Percentiles rank a stretch among this genome's conserved stretches.
Evolutionary conservation across 2,797 vertebrate genomes (phyloP).

Genomic region (Okamejei kenojei): DNA sequence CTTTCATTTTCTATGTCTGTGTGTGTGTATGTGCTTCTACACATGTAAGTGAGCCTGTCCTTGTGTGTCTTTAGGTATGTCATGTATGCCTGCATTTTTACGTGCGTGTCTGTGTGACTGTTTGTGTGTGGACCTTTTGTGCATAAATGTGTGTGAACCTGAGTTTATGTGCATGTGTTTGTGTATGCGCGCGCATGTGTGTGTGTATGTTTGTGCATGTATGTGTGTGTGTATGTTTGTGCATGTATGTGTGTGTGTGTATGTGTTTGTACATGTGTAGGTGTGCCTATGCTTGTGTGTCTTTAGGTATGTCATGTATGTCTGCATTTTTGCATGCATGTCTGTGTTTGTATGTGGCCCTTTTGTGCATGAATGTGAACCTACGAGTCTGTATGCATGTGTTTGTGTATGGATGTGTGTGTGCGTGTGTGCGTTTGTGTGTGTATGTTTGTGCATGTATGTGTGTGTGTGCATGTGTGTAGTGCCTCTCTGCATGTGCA

Average conservation of each 20-base stretch:
- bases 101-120: conserved; percentile 22
- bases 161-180: no score
- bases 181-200: neutral
- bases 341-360: no score
- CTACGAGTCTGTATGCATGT: no score
- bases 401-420: conserved; percentile 31
- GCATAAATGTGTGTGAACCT: no score
- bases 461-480: no score
- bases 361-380: no score
- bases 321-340: neutral
- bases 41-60: conserved; percentile 34
- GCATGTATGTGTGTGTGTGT: conserved; percentile 13
- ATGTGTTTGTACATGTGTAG: conserved; percentile 27
- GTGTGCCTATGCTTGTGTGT: conserved; percentile 32
- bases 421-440: neutral
- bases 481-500: neutral
- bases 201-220: neutral
- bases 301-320: no score
- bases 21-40: neutral
- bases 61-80: neutral
- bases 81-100: no score
- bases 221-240: neutral
- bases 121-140: no score
- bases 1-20: neutral
- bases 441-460: neutral